Percentiles rank a stretch among this genome's conserved stretches.
Evolutionary conservation across 2,113 vertebrate species (phyloP).

Genomic region (Anser cygnoides): DNA sequence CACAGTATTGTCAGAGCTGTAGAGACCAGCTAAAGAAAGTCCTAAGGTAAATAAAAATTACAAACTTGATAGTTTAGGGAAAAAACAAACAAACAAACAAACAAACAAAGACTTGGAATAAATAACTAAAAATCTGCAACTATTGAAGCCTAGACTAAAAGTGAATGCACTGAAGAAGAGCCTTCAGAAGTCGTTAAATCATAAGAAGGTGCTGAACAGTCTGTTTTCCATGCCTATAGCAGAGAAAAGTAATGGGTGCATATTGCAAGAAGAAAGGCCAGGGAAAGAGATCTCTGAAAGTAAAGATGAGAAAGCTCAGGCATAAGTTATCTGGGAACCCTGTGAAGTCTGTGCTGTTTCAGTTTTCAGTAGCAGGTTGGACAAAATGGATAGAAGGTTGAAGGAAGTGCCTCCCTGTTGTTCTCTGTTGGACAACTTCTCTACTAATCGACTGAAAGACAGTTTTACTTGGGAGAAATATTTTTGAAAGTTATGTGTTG

Average conservation of each 20-base stretch:
- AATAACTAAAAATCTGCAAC: background rate
- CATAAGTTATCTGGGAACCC: background rate
- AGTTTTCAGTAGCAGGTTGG: background rate
- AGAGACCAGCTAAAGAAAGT: background rate
- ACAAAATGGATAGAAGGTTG: background rate
- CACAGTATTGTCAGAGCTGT: background rate
- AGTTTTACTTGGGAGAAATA: background rate
- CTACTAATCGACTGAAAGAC: background rate
- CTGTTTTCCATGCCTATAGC: accelerated
- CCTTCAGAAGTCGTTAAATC: background rate
- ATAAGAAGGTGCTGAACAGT: background rate
- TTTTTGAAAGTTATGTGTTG: background rate
- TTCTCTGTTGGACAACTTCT: background rate
- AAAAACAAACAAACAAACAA: no score
- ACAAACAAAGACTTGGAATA: background rate
- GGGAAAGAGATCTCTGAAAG: background rate
- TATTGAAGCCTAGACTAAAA: background rate
- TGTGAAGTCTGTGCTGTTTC: background rate
- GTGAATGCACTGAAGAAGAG: background rate
- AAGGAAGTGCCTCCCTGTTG: background rate
- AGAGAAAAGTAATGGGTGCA: background rate
- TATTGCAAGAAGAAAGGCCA: background rate
- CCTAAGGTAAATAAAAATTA: background rate
- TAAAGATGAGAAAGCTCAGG: background rate
- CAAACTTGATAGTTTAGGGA: background rate